phyloP scores from a whole-genome alignment of 1,140 invertebrate genomes.

The Ips typographus region DNA sequence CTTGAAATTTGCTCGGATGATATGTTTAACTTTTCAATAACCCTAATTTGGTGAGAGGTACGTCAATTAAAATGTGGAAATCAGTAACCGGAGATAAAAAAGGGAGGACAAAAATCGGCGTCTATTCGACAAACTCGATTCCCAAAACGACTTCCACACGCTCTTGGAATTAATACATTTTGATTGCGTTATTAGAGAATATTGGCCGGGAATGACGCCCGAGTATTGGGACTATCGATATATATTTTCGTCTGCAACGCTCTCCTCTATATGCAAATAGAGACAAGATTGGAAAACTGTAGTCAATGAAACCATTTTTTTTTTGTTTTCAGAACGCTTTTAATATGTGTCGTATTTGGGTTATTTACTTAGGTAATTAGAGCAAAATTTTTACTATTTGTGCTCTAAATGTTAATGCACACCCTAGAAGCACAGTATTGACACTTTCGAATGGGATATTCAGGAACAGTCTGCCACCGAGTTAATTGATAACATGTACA shows the following conservation, averaged over 20 bases:
- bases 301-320: not conserved
- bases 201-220: slow-evolving; percentile 30
- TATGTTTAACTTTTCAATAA: slow-evolving; percentile 3
- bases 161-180: slow-evolving; percentile 38
- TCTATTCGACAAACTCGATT: slow-evolving; percentile 28
- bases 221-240: slow-evolving; percentile 28
- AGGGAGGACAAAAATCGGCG: slow-evolving; percentile 1
- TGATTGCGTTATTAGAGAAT: slow-evolving; percentile 37
- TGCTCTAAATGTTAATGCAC: not conserved
- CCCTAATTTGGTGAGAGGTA: not conserved
- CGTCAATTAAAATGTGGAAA: not conserved
- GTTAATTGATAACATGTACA: slow-evolving; percentile 12
- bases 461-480: not conserved
- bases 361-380: not conserved
- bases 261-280: slow-evolving; percentile 15
- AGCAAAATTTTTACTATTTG: not conserved
- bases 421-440: not conserved
- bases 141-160: slow-evolving; percentile 27
- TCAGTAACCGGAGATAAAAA: not conserved
- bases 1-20: not conserved
- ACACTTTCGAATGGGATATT: not conserved
- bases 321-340: not conserved
- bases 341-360: not conserved
- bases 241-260: slow-evolving; percentile 9
- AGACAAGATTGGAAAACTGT: slow-evolving; percentile 13